phyloP scores from a whole-genome alignment of 2,888 invertebrate genomes.

The Chirona hameri region DNA sequence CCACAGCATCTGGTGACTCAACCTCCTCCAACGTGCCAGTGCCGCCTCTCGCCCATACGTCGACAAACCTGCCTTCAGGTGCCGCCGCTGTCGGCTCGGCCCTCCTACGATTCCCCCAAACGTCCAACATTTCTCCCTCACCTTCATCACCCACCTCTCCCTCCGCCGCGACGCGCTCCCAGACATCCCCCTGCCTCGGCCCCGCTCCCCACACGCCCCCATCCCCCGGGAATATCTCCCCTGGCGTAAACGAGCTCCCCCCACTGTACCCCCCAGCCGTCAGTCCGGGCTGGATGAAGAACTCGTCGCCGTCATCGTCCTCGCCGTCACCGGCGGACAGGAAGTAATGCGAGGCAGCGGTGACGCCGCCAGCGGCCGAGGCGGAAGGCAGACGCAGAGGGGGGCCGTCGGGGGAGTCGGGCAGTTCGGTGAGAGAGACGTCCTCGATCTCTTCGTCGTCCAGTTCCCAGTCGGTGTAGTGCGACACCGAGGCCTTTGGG shows the following conservation, averaged over 20 bases:
- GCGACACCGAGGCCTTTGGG: not conserved
- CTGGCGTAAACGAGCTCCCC: constrained; percentile 38
- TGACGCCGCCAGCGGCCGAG: too few species aligned
- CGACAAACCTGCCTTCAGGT: not conserved
- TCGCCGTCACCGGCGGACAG: constrained; percentile 41
- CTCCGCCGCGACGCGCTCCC: too few species aligned
- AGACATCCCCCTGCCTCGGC: too few species aligned
- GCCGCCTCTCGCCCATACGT: not conserved
- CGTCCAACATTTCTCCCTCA: too few species aligned
- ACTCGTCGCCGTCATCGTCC: constrained; percentile 58
- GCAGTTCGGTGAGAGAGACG: constrained; percentile 3
- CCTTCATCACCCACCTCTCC: too few species aligned
- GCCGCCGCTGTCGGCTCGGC: not conserved
- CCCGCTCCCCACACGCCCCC: not conserved
- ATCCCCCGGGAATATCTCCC: constrained; percentile 36
- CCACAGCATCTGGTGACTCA: not conserved
- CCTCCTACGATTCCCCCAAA: too few species aligned
- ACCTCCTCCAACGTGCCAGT: not conserved
- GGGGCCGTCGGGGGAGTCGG: not conserved
- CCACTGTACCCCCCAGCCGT: constrained; percentile 33
- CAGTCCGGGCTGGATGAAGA: constrained; percentile 55
- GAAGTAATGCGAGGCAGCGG: constrained; percentile 43
- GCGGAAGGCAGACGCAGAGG: not conserved
- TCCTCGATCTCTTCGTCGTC: constrained; percentile 24
- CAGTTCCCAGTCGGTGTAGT: constrained; percentile 26